Evolutionary conservation across 2,113 vertebrate species (phyloP).

Genomic region (Variabilichromis moorii): DNA sequence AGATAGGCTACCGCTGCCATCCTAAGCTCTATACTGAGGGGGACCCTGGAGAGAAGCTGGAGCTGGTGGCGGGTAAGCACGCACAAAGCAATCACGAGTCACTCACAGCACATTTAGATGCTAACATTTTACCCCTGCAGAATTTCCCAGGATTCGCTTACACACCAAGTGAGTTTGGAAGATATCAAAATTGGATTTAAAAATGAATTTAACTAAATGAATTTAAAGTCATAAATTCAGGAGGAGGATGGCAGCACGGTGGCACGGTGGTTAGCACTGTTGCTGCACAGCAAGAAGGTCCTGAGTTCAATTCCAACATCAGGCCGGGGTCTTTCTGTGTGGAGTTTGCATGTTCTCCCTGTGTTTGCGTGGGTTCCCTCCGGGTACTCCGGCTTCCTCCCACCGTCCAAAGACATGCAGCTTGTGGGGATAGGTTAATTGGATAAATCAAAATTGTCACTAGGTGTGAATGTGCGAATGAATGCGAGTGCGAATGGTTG

Average conservation of each 20-base stretch:
- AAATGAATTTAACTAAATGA: not conserved
- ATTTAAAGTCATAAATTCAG: not conserved
- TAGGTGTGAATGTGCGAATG: too few relatives aligned
- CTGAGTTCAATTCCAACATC: too few relatives aligned
- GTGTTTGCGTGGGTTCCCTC: too few relatives aligned
- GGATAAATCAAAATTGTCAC: too few relatives aligned
- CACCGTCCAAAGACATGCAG: too few relatives aligned
- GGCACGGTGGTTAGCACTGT: too few relatives aligned
- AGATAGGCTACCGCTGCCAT: conserved; percentile 98
- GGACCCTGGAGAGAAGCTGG: conserved; percentile 96
- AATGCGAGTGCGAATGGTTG: too few relatives aligned
- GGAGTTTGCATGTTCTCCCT: too few relatives aligned
- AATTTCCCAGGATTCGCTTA: not conserved
- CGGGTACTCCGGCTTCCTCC: too few relatives aligned
- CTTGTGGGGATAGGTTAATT: too few relatives aligned
- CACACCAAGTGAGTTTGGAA: not conserved
- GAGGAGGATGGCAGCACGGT: not conserved
- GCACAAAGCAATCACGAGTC: not conserved
- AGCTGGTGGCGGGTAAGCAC: conserved; percentile 87
- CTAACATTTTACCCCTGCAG: not conserved
- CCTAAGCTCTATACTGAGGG: conserved; percentile 97
- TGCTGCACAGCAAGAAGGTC: too few relatives aligned
- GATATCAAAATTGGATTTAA: not conserved
- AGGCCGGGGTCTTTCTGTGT: too few relatives aligned
- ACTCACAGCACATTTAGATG: not conserved